These are phyloP conservation scores for Alligator sinensis DNA, from an alignment of 2,113 vertebrate genomes.

Conservation along the genomic window DNA sequence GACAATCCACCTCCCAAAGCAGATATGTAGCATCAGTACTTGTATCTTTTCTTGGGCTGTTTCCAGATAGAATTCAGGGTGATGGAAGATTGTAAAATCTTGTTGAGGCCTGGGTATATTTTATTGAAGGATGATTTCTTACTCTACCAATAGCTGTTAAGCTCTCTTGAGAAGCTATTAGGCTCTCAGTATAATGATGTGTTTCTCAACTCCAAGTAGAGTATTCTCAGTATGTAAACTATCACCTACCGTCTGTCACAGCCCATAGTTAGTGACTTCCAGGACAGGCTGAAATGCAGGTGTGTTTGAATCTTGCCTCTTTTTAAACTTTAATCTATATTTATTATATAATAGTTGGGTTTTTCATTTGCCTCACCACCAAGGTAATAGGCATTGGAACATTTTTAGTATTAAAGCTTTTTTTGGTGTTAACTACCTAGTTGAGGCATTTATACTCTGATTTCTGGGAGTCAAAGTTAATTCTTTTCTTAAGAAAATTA, in stretches of 20 bases:
- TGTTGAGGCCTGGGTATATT: accelerated
- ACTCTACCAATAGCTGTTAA: neutral
- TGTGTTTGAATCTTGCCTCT: neutral
- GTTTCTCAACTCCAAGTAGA: accelerated
- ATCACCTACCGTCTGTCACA: neutral
- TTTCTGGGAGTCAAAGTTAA: neutral
- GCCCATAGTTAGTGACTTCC: accelerated
- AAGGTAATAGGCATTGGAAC: neutral
- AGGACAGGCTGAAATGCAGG: accelerated
- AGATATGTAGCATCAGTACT: no score
- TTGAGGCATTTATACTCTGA: neutral
- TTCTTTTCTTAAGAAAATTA: neutral
- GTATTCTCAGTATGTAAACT: neutral
- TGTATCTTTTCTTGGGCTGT: neutral
- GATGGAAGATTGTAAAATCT: neutral
- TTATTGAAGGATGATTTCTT: neutral
- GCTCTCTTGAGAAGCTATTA: neutral
- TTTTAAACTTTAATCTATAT: no score
- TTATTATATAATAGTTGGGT: neutral
- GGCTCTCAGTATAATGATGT: neutral
- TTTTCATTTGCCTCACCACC: neutral
- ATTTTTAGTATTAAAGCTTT: neutral
- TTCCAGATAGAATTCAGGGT: neutral
- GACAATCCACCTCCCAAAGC: no score
- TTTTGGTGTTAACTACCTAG: neutral